Percentiles rank a stretch among this genome's conserved stretches.
These are phyloP conservation scores for Zoanthus sociatus DNA, from an alignment of 92 coral and sea anemone genomes.

Conservation along the genomic window DNA sequence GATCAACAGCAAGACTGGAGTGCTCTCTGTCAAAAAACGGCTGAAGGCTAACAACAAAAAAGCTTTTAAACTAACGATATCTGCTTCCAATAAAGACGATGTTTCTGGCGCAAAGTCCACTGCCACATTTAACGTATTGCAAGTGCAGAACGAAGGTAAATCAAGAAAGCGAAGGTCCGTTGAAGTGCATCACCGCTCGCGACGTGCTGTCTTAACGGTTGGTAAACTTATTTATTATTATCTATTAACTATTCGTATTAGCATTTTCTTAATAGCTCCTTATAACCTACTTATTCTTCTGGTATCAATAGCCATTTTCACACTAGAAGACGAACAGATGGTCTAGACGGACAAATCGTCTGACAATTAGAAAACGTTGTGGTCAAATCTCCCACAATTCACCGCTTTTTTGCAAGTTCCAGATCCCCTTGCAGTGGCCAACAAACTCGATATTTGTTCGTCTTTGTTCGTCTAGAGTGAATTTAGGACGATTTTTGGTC, in stretches of 20 bases:
- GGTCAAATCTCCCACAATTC: no score
- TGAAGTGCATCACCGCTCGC: slow-evolving; percentile 56
- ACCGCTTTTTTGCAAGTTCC: no score
- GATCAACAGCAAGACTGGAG: slow-evolving; percentile 61
- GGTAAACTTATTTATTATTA: background rate
- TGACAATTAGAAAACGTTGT: no score
- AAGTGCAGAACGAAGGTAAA: slow-evolving; percentile 16
- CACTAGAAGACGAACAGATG: no score
- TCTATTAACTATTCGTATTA: background rate
- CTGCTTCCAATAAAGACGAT: slow-evolving; percentile 47
- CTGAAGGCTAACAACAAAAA: slow-evolving; percentile 18
- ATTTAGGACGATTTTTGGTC: no score
- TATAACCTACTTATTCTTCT: background rate
- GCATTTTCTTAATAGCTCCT: background rate
- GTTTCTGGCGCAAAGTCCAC: slow-evolving; percentile 36
- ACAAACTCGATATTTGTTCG: no score
- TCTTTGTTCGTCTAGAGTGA: no score
- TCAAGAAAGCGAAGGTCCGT: slow-evolving; percentile 56
- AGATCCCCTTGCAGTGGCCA: no score
- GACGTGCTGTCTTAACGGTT: slow-evolving; percentile 34
- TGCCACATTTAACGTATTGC: slow-evolving; percentile 10
- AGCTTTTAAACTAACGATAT: slow-evolving; percentile 42
- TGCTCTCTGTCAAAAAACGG: slow-evolving; percentile 49
- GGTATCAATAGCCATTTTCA: no score
- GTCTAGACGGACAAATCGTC: no score